These are phyloP conservation scores for Sarcoramphus papa DNA, from an alignment of 2,797 vertebrate genomes.

Conservation along the genomic window DNA sequence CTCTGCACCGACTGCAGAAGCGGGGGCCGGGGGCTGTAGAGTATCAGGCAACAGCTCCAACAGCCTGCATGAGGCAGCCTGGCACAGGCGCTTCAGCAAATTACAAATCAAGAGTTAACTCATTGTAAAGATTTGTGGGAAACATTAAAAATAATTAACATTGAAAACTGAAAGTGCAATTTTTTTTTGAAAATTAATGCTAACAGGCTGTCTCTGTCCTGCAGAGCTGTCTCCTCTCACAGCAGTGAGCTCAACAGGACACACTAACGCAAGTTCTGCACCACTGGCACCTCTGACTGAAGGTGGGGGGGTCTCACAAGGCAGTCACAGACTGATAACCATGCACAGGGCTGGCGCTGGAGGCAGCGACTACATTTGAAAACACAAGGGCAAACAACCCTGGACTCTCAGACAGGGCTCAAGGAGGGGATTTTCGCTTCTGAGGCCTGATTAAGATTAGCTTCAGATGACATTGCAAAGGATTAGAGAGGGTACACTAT, in stretches of 20 bases:
- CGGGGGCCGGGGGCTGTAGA: background rate
- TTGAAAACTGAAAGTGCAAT: background rate
- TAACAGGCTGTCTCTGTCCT: background rate
- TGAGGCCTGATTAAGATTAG: constrained; percentile 32
- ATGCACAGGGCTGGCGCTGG: background rate
- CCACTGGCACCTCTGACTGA: background rate
- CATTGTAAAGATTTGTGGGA: background rate
- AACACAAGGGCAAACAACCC: background rate
- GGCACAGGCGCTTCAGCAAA: background rate
- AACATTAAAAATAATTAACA: background rate
- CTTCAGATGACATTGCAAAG: constrained; percentile 38
- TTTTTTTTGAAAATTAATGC: rapidly evolving
- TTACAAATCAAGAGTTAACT: background rate
- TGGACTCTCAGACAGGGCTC: background rate
- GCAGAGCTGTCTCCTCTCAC: background rate
- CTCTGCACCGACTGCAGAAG: background rate
- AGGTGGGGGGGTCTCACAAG: background rate
- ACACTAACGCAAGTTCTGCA: background rate
- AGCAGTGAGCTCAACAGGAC: background rate
- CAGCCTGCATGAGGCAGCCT: background rate
- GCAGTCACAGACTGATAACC: background rate
- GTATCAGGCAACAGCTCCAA: background rate
- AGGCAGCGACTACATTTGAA: background rate
- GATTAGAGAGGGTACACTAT: constrained; percentile 6
- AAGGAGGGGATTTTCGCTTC: constrained; percentile 4